Percentiles rank a stretch among this genome's conserved stretches.
Conservation (phyloP, 1,140 invertebrate genomes). For the Pseudomyrmex dendroicus region DNA sequence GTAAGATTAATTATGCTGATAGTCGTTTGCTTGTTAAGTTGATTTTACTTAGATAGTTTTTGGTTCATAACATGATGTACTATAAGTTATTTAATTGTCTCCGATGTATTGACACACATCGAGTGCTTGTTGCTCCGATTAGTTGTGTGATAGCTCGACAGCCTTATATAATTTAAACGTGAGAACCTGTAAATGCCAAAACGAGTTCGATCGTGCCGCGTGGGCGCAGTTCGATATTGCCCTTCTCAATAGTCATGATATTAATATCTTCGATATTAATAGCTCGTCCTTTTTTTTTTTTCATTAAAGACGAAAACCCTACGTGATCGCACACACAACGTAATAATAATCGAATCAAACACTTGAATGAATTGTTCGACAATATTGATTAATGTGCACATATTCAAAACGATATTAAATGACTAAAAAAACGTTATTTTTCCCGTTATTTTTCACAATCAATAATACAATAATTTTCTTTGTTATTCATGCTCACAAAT, state of each 20-base stretch:
- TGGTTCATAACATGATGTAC: no score
- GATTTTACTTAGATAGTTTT: no score
- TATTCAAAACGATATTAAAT: no score
- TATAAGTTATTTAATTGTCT: not conserved
- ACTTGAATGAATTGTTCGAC: not conserved
- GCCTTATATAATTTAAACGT: constrained; percentile 13
- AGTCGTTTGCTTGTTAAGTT: no score
- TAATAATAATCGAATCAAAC: not conserved
- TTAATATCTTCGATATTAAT: constrained; percentile 42
- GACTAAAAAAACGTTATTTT: no score
- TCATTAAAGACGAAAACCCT: not conserved
- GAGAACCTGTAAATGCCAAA: not conserved
- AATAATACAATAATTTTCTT: no score
- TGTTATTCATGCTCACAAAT: no score
- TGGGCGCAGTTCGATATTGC: constrained; percentile 38
- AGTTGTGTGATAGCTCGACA: constrained; percentile 4
- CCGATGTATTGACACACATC: not conserved
- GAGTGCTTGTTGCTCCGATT: not conserved
- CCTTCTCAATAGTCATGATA: constrained; percentile 25
- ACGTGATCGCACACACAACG: not conserved
- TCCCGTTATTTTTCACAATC: no score
- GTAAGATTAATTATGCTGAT: no score
- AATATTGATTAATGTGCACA: no score
- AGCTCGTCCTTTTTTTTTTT: constrained; percentile 36
- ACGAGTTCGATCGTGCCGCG: constrained; percentile 10